Base-by-base conservation (phyloP, 2,888 invertebrate genomes). In the Sarcophaga carnaria region DNA sequence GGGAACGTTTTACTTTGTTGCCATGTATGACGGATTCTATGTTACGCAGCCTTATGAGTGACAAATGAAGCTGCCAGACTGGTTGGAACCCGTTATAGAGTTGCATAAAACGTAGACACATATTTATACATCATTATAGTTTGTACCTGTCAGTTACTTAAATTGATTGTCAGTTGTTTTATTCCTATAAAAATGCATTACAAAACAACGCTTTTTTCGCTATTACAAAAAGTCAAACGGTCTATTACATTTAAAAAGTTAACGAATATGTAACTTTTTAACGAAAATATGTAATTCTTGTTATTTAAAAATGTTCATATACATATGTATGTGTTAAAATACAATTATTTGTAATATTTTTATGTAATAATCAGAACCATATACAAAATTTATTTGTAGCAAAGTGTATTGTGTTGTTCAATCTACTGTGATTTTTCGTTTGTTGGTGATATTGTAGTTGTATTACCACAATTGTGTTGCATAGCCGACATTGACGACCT, bases 401-500 rank as follows among this genome's bases (percentile, higher is more conserved):
- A 12, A 54, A 54, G 14, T 54, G 54, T 54, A 54, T 4, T 14
- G 10, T 17, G 17, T 54, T 14, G 54, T 54, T 54, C 17, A 54
- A 37, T 54, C 4, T 14, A 14, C 54, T 2, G 37, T 62, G n/a
- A 59, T 66, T 67, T 62, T 54, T 49, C 6, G 67, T 54, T 76
- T 45, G 70, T 78, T 64, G 17, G 14, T 54, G 54, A 47, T 67
- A 59, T 84, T 71, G 70, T 67, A 67, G 71, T 74, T 78, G 47
- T 80, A 64, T 45, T 59, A 10, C 5, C 54, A 22, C 20, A 22
- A 77, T 71, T 76, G 27, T 83, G 49, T 83, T 76, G n/a, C 64
- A 62, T 60, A 80, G 80, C 85, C 88, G 88, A 88, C 88, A 88
- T 88, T 88, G 88, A 79, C 83, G 83, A 83, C 88, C 88, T 88